Conservation (phyloP, 30 jellyfish, hydroid and myxozoan species). For the Aurelia aurita region DNA sequence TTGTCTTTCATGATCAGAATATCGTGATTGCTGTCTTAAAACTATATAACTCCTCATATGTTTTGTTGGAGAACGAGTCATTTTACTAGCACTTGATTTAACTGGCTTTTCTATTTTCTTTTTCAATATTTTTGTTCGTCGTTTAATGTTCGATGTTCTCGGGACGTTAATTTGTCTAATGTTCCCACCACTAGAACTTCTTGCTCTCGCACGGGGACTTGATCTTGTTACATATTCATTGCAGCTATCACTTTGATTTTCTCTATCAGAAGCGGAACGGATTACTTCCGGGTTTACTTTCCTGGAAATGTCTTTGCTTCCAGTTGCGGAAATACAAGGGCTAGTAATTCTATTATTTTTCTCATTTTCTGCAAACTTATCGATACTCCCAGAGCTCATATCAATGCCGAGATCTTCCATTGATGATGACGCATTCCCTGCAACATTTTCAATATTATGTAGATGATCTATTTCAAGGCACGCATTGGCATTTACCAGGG, state of each 20-base stretch:
- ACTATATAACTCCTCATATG: constrained; percentile 98
- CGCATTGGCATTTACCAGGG: too few relatives aligned
- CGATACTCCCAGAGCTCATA: constrained; percentile 1
- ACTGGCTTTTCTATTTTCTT: constrained; percentile 14
- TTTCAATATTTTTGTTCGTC: constrained; percentile 12
- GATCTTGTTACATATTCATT: too few relatives aligned
- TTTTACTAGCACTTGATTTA: constrained; percentile 16
- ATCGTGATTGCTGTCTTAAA: constrained; percentile 89
- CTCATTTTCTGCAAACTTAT: background rate
- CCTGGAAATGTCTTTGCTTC: too few relatives aligned
- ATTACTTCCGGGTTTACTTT: too few relatives aligned
- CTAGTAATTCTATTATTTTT: too few relatives aligned
- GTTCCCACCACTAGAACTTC: too few relatives aligned
- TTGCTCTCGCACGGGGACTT: too few relatives aligned
- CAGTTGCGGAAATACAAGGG: too few relatives aligned
- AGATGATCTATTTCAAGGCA: too few relatives aligned
- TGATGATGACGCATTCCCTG: background rate
- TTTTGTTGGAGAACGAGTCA: constrained; percentile 76
- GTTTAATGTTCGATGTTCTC: constrained; percentile 15
- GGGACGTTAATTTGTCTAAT: constrained; percentile 3
- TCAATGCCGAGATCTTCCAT: constrained; percentile 43
- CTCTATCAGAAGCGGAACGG: too few relatives aligned
- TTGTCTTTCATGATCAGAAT: constrained; percentile 62
- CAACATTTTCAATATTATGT: too few relatives aligned
- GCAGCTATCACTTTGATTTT: too few relatives aligned